Percentiles rank a stretch among this genome's conserved stretches.
phyloP scores from a whole-genome alignment of 2,797 vertebrate genomes.

The Naso thynnoides region DNA sequence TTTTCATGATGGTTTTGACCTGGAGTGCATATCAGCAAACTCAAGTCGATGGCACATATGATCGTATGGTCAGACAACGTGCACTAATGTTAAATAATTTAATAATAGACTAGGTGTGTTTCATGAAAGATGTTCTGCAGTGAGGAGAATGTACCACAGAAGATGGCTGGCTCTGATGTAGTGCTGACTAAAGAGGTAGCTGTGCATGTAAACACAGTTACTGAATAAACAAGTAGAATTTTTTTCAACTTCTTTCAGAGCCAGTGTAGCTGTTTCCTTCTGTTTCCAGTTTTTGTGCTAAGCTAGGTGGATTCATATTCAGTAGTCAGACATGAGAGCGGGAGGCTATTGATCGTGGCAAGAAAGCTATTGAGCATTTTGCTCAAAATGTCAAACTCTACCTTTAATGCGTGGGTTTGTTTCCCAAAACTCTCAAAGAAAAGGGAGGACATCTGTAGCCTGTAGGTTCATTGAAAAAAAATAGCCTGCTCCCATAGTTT shows the following conservation, averaged over 20 bases:
- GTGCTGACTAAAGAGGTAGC: too few species aligned
- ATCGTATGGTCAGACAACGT: too few species aligned
- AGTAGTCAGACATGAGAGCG: background rate
- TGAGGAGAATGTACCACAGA: too few species aligned
- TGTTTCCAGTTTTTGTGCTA: background rate
- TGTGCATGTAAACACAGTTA: too few species aligned
- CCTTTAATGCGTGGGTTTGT: background rate
- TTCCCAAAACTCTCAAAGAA: background rate
- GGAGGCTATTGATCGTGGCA: background rate
- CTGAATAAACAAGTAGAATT: background rate
- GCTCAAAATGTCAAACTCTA: background rate
- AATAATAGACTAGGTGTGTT: too few species aligned
- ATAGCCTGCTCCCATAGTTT: background rate
- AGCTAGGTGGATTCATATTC: background rate
- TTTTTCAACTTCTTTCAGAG: background rate
- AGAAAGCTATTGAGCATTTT: background rate
- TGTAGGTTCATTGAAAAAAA: background rate
- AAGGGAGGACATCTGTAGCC: background rate
- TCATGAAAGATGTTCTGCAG: too few species aligned
- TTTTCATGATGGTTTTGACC: too few species aligned
- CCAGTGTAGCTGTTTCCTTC: background rate
- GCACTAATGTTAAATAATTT: too few species aligned
- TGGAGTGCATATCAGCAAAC: too few species aligned
- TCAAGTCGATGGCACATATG: too few species aligned
- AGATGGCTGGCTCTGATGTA: too few species aligned